Base-by-base conservation (phyloP, 2,113 vertebrate genomes). In the Salvelinus sp. region DNA sequence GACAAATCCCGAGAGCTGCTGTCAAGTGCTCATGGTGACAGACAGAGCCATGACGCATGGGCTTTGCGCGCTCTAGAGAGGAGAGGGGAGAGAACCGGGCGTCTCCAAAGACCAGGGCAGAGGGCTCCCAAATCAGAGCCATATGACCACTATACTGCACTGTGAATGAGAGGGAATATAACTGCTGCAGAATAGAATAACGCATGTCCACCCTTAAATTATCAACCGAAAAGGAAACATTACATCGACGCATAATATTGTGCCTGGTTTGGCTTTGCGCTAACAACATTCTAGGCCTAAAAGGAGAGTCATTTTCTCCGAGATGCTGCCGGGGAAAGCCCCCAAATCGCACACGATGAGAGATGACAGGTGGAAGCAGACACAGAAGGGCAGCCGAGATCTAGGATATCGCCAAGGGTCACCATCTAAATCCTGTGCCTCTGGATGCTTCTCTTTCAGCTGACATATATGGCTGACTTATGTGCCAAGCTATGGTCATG, bases 351-450 rank as follows among this genome's bases (percentile, higher is more conserved):
- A 74, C 57, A 87, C 64, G 76, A 91, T 91, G 85, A 90, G 78
- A 90, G 78, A 82, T 91, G 91, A 91, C 91, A 92, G 89, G 91
- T 91, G 89, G 87, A 90, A 87, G 85, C 69, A 69, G 75, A 85
- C 87, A 84, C 72, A 82, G 80, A 82, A 87, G 86, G 85, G 76
- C 83, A 85, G 81, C 77, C 75, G 83, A 88, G 72, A 90, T 87
- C 81, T 64, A 77, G 82, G 82, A 87, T 85, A 81, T 83, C 60
- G 79, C 88, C 84, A 89, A 89, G 87, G 92, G 91, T 91, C 90
- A 91, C 85, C 72, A 85, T 82, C 79, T 83, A 87, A 88, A 88
- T 79, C 82, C 82, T 75, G 68, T 85, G 77, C 85, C 72, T 76
- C 83, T 80, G 81, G 82, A 83, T 79, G 76, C 76, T 69, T 44